Evolutionary conservation across 2,113 vertebrate species (phyloP).

Genomic region (Mesoclemmys tuberculata): DNA sequence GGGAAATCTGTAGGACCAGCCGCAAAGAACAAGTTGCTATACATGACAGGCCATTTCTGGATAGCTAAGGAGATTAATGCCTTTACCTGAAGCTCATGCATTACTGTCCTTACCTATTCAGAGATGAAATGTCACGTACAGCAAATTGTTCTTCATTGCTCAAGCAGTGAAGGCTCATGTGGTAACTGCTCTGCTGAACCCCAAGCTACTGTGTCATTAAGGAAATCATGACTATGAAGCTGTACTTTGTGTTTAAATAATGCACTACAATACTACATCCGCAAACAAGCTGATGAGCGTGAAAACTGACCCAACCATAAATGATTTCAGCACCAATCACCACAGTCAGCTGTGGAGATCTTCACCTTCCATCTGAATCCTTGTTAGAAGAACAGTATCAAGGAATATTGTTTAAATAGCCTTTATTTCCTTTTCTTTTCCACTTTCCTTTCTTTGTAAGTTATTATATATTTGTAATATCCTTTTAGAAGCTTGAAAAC

Average conservation of each 20-base stretch:
- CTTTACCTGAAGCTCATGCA: conserved; percentile 41
- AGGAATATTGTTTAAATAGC: not conserved
- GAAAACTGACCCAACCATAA: not conserved
- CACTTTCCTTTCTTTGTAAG: not conserved
- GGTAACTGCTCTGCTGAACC: conserved; percentile 28
- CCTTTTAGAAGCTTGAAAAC: conserved; percentile 9
- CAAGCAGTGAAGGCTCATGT: conserved; percentile 2
- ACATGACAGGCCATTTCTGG: conserved; percentile 69
- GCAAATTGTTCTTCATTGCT: conserved; percentile 51
- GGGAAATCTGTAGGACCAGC: not conserved
- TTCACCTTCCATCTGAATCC: not conserved
- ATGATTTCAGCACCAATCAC: not conserved
- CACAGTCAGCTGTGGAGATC: not conserved
- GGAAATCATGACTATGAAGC: conserved; percentile 31
- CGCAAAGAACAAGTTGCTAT: conserved; percentile 47
- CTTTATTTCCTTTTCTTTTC: not conserved
- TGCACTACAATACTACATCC: not conserved
- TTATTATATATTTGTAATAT: not conserved
- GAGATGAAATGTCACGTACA: conserved; percentile 67
- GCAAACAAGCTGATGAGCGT: not conserved
- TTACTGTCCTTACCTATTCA: conserved; percentile 51
- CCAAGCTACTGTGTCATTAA: conserved; percentile 49
- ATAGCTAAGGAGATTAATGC: conserved; percentile 67
- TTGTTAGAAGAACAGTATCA: not conserved
- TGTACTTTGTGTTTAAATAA: conserved; percentile 24